Evolutionary conservation across 2,888 invertebrate species (phyloP), one percentile per base, ranked within the genome.

Genomic region (Tetramorium bicarinatum): DNA sequence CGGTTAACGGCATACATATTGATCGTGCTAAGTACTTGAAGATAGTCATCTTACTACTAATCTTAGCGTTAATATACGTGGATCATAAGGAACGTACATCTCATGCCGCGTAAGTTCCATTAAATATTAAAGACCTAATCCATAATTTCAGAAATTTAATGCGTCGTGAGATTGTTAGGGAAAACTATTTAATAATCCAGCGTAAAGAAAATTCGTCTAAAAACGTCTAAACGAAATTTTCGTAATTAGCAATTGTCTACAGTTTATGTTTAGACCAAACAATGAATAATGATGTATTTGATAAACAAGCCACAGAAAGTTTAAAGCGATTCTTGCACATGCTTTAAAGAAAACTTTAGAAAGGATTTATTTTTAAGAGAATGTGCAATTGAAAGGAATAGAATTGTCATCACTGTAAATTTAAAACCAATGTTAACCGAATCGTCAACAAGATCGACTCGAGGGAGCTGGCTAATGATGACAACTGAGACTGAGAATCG

Each of bases 31-130:
- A 80, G 71, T 59, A 71, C 79, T 61, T 72, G 38, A 38, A 80
- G 79, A 72, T 80, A 80, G 49, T 61, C 72, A 80, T 72, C 79
- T 71, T 59, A 18, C 59, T 71, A 25, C 72, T 47, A 61, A 80
- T 80, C 72, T 71, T 79, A 71, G 21, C 47, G n/a, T 49, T 59
- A 79, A 71, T 61, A 59, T 49, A 71, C 21, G 56, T 47, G 59
- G 6, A 34, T 8, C 11, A 7, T 59, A 59, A 72, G 59, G 8
- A 71, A 25, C 6, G 21, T 52, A 38, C 52, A 38, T 61, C 38
- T 61, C 59, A 13, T 21, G 59, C 4, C 13, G n/a, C 38, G 13
- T 25, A 59, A 61, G 59, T 25, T 21, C 13, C 47, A 4, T 79
- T 59, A 72, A 61, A 80, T 80, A 61, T 72, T 59, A 38, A 61